Evolutionary conservation across 2,888 invertebrate genomes (phyloP).

Genomic region (Sthenelais limicola): DNA sequence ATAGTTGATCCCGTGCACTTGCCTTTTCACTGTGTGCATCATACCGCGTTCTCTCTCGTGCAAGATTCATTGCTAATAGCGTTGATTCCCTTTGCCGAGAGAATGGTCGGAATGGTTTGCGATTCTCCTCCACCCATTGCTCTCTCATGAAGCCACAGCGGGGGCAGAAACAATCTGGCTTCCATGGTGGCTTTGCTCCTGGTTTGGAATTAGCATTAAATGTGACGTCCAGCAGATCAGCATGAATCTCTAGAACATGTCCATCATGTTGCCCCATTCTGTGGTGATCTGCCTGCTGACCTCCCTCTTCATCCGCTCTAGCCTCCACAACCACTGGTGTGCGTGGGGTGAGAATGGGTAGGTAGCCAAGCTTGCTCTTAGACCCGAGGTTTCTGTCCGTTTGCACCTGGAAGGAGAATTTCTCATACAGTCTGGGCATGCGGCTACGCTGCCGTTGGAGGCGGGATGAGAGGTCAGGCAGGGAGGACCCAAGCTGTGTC

Average conservation of each 20-base stretch:
- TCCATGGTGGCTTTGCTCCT: slow-evolving; percentile 13
- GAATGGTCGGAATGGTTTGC: slow-evolving; percentile 23
- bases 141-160: slow-evolving; percentile 28
- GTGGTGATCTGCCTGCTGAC: neutral
- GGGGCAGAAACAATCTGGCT: slow-evolving; percentile 37
- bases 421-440: slow-evolving; percentile 24
- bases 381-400: neutral
- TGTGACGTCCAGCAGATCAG: slow-evolving; percentile 4
- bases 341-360: slow-evolving; percentile 23
- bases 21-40: too few relatives aligned
- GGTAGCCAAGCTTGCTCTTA: neutral
- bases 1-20: too few relatives aligned
- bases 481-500: slow-evolving; percentile 21
- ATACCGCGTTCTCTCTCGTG: too few relatives aligned
- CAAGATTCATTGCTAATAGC: too few relatives aligned
- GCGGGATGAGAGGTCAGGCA: slow-evolving; percentile 28
- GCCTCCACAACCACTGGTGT: slow-evolving; percentile 20
- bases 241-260: neutral
- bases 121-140: slow-evolving; percentile 24
- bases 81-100: slow-evolving; percentile 29
- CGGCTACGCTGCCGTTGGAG: slow-evolving; percentile 13
- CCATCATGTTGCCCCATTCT: neutral
- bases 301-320: neutral
- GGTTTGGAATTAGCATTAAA: slow-evolving; percentile 8
- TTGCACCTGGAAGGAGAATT: slow-evolving; percentile 21